These are phyloP conservation scores for Cyphomyrus discorhynchus DNA, from an alignment of 2,113 vertebrate genomes.

Conservation along the genomic window DNA sequence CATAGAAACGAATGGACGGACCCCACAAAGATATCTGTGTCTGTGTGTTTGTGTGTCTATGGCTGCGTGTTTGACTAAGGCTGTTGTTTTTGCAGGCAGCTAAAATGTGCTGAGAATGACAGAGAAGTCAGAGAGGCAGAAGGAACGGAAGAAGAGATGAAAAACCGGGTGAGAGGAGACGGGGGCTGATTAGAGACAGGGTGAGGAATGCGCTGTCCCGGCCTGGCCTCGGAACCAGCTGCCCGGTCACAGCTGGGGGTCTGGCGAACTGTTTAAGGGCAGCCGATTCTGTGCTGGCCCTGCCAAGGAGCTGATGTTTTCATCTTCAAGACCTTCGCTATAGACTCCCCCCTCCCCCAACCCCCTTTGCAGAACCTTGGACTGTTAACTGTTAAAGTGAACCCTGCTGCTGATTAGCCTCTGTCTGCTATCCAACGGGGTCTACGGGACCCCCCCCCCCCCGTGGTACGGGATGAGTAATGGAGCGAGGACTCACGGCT, in stretches of 20 bases:
- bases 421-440: background rate
- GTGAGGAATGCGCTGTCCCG: background rate
- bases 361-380: background rate
- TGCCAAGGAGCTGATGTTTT: background rate
- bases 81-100: background rate
- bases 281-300: background rate
- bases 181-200: constrained; percentile 19
- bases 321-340: background rate
- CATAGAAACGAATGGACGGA: no score
- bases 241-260: constrained; percentile 1
- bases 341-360: background rate
- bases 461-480: background rate
- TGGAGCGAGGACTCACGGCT: constrained; percentile 69
- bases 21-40: background rate
- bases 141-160: constrained; percentile 1
- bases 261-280: background rate
- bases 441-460: background rate
- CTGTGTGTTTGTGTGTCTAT: background rate
- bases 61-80: background rate
- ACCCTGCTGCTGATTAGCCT: background rate
- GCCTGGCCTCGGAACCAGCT: background rate
- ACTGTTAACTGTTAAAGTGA: background rate
- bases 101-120: background rate
- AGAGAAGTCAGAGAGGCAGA: constrained; percentile 1
- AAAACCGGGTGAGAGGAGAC: background rate